Conservation (phyloP, 1,140 invertebrate species). For the Acromyrmex charruanus region DNA sequence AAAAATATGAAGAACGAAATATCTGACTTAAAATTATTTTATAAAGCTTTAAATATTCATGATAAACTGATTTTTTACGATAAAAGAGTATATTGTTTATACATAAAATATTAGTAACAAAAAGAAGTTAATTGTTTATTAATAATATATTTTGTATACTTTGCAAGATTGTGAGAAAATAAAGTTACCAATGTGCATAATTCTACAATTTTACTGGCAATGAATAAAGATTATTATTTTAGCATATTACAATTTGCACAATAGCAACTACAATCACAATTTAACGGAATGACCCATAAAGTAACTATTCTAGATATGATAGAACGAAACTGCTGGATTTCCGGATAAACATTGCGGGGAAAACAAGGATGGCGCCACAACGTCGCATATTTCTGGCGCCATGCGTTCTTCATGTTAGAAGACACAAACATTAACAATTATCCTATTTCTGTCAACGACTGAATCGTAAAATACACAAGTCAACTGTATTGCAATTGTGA, state of each 20-base stretch:
- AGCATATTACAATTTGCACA: background rate
- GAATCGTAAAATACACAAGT: background rate
- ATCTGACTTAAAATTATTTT: background rate
- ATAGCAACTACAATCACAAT: background rate
- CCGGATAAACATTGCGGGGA: constrained; percentile 41
- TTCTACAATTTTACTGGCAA: too few species aligned
- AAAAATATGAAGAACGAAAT: background rate
- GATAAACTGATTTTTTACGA: background rate
- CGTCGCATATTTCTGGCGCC: constrained; percentile 49
- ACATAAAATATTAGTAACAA: background rate
- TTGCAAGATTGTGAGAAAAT: background rate
- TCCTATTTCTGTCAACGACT: constrained; percentile 23
- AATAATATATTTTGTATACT: background rate
- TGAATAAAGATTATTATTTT: constrained; percentile 1
- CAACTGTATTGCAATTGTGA: background rate
- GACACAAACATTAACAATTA: background rate
- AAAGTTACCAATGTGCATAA: too few species aligned
- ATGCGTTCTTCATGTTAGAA: background rate
- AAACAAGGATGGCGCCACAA: constrained; percentile 41
- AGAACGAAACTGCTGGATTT: constrained; percentile 27
- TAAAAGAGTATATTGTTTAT: background rate
- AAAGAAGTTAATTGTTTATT: background rate
- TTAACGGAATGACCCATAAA: constrained; percentile 38
- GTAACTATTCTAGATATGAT: constrained; percentile 1
- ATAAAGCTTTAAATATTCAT: background rate